Conservation (phyloP, 2,113 vertebrate species). For the Nyctibius bracteatus region DNA sequence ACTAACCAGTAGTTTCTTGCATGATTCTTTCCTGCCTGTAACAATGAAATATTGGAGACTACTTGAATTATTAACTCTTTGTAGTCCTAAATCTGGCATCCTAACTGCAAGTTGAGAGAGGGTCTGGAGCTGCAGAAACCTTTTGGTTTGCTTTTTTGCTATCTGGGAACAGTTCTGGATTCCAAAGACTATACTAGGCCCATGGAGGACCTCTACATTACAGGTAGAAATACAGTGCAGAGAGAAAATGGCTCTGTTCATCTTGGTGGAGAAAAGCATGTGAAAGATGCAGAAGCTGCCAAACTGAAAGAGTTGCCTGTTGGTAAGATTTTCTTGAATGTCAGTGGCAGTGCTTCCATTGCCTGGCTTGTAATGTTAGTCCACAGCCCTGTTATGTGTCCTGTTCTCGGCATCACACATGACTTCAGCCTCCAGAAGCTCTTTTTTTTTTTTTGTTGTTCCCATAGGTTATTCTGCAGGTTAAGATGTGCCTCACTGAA, state of each 20-base stretch:
- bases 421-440: not conserved
- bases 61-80: not conserved
- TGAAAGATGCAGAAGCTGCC: not conserved
- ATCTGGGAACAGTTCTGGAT: not conserved
- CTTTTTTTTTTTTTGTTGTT: not conserved
- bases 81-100: not conserved
- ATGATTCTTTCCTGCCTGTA: not conserved
- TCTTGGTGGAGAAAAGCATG: not conserved
- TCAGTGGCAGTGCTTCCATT: not conserved
- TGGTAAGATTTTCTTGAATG: not conserved
- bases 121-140: not conserved
- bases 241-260: not conserved
- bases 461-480: not conserved
- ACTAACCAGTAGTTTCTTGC: not conserved
- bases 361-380: not conserved
- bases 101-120: not conserved
- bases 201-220: not conserved
- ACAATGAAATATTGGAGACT: not conserved
- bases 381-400: not conserved
- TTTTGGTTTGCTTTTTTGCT: not conserved
- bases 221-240: not conserved
- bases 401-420: not conserved
- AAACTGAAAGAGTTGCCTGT: not conserved
- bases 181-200: not conserved
- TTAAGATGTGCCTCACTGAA: not conserved